Evolutionary conservation across 2,888 invertebrate species (phyloP), one percentile per base, ranked within the genome.

Genomic region (Trissolcus brochymenae): DNA sequence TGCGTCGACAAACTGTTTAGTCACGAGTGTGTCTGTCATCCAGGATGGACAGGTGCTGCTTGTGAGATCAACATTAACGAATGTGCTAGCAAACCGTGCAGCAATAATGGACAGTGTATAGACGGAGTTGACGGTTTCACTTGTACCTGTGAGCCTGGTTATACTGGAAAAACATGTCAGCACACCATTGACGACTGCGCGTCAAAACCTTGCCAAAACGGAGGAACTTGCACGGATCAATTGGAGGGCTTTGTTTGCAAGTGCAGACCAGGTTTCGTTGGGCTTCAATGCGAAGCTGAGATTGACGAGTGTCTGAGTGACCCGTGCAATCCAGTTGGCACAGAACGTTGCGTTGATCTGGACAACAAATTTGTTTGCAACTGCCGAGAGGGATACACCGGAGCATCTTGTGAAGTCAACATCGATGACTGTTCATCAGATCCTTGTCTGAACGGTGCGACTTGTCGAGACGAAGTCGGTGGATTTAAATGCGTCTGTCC

Each of bases 1-100:
- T 98, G 98, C 86, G 94, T 96, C 0, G 98, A 98, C 86, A 94
- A 94, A 83, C 91, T 97, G 0, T 97, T 95, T 89, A 92, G 93
- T 55, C 94, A 96, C 85, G 94, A 96, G 87, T 98, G 98, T 83
- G 92, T 97, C 59, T 99, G 99, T 86, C 93, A 96, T 85, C 95
- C 95, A 0, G 98, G 99, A 68, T 99, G 98, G 97, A 93, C 93
- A 11, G 98, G 93, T 79, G 90, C 93, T 4, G 92, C 93, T 49
- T 98, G 98, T 86, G 97, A 98, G 83, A 92, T 94, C 2, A 97
- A 98, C 84, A 94, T 96, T 54, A 96, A 99, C 85, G 97, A 98
- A 86, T 99, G 99, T 87, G 91, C 93, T 0, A 92, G 92, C 66
- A 93, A 94, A 78, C 98, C 98, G 0, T 99, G 99, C 85, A 93